Base-by-base conservation (phyloP, 2,888 invertebrate genomes). In the Pandemis corylana region DNA sequence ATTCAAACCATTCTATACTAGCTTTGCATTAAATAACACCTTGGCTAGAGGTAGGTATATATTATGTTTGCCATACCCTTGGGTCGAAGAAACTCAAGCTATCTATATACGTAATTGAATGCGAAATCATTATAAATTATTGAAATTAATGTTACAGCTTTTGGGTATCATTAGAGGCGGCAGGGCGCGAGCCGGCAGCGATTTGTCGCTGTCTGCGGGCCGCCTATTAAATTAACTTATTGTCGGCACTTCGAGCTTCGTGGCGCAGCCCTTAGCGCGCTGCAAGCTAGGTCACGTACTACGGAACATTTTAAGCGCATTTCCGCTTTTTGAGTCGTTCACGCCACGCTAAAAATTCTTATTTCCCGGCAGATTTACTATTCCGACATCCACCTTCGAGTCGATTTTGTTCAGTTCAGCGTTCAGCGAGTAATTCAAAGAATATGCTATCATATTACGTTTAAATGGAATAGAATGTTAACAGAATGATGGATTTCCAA, bases 251-350 rank as follows among this genome's bases (percentile, higher is more conserved):
- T 64, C 68, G 75, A 62, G 70, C 61, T 65, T 68, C 51, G 51
- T 9, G 20, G 56, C 61, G 53, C 59, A 69, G 73, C 65, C 53
- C 71, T 77, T 64, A 49, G 28, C 59, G 72, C 71, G 56, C 76
- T 61, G 76, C 75, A 68, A 74, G 76, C 78, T 80, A 76, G 81
- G 88, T 91, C 91, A 92, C 93, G 91, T 87, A 88, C 89, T 79
- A 80, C 69, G 83, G 83, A 90, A 92, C 91, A 87, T 89, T 91
- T 91, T 90, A 89, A 90, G 85, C 86, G 86, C 82, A 85, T 87
- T 92, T 92, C 91, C 90, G 88, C 84, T 89, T 86, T 84, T 81
- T 78, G 79, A 86, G 84, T 80, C 77, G 84, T 82, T 82, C 83
- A 84, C 87, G 85, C 85, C 82, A 84, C 83, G 81, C 79, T 81